Conservation (phyloP, 1,140 invertebrate species). For the Streblospio benedicti region DNA sequence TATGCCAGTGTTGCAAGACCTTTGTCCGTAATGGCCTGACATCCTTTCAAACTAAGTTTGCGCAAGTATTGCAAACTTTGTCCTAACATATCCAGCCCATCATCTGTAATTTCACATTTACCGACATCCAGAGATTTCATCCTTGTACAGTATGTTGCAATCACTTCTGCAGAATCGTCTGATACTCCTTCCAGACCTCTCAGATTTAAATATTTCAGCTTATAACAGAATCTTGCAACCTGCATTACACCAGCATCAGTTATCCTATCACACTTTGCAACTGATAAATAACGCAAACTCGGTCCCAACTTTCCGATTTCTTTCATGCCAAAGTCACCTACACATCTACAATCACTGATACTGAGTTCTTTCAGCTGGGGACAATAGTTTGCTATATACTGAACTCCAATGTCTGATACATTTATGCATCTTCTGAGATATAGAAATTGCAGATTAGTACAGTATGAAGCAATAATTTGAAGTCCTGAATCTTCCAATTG, state of each 20-base stretch:
- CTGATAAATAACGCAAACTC: slow-evolving; percentile 73
- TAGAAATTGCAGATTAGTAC: slow-evolving; percentile 75
- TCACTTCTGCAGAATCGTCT: slow-evolving; percentile 73
- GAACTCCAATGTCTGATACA: slow-evolving; percentile 39
- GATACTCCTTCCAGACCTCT: slow-evolving; percentile 84
- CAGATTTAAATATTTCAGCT: slow-evolving; percentile 79
- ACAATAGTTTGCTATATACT: slow-evolving; percentile 75
- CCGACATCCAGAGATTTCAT: slow-evolving; percentile 78
- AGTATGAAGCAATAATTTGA: slow-evolving; percentile 70
- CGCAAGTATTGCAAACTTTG: slow-evolving; percentile 82
- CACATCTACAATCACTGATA: slow-evolving; percentile 76
- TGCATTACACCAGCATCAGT: slow-evolving; percentile 85
- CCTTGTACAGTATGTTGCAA: slow-evolving; percentile 72
- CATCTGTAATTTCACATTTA: slow-evolving; percentile 84
- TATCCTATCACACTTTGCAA: slow-evolving; percentile 80
- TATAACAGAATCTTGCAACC: slow-evolving; percentile 79
- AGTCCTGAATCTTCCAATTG: slow-evolving; percentile 72
- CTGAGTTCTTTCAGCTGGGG: slow-evolving; percentile 70
- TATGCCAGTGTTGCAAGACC: slow-evolving; percentile 73
- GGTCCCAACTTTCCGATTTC: slow-evolving; percentile 78
- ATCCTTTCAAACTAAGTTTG: slow-evolving; percentile 78
- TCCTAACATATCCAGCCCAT: slow-evolving; percentile 71
- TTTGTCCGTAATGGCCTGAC: slow-evolving; percentile 76
- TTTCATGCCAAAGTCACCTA: slow-evolving; percentile 84
- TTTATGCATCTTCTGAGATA: slow-evolving; percentile 72